Evolutionary conservation across 2,888 invertebrate species (phyloP).

Genomic region (Micoletzkya japonica): DNA sequence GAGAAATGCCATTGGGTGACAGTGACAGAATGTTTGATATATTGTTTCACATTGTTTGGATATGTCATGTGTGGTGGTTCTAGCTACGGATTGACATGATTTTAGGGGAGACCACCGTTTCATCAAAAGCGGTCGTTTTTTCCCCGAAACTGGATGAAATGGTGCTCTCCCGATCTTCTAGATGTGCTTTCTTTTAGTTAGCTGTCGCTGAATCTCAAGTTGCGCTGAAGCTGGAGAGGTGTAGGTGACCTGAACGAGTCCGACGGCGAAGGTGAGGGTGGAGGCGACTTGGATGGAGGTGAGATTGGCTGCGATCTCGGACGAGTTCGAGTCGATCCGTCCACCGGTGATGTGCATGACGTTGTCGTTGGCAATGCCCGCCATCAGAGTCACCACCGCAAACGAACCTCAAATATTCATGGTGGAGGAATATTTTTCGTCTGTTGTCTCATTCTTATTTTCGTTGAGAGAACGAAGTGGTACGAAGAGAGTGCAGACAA

Average conservation of each 20-base stretch:
- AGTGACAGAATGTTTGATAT: background rate
- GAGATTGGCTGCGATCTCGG: conserved; percentile 27
- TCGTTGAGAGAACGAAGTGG: too few relatives aligned
- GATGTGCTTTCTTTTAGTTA: too few relatives aligned
- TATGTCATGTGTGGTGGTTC: background rate
- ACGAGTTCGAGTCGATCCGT: too few relatives aligned
- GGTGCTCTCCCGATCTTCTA: too few relatives aligned
- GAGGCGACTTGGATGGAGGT: conserved; percentile 75
- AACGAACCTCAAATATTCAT: conserved; percentile 31
- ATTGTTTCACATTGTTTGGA: background rate
- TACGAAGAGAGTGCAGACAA: too few relatives aligned
- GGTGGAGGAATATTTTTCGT: too few relatives aligned
- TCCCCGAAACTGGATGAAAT: too few relatives aligned
- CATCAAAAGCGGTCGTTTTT: too few relatives aligned
- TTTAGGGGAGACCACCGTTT: too few relatives aligned
- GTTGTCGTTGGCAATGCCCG: conserved; percentile 32
- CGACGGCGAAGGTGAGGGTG: conserved; percentile 77
- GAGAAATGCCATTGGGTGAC: conserved; percentile 43
- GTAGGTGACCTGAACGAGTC: conserved; percentile 77
- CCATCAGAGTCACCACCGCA: conserved; percentile 36
- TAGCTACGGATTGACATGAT: conserved; percentile 29
- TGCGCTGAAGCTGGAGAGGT: too few relatives aligned
- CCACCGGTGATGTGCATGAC: background rate
- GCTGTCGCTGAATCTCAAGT: too few relatives aligned
- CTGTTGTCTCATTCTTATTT: too few relatives aligned